Evolutionary conservation across 2,797 vertebrate genomes (phyloP), one percentile per base, ranked within the genome.

Genomic region (Alectoris magna): DNA sequence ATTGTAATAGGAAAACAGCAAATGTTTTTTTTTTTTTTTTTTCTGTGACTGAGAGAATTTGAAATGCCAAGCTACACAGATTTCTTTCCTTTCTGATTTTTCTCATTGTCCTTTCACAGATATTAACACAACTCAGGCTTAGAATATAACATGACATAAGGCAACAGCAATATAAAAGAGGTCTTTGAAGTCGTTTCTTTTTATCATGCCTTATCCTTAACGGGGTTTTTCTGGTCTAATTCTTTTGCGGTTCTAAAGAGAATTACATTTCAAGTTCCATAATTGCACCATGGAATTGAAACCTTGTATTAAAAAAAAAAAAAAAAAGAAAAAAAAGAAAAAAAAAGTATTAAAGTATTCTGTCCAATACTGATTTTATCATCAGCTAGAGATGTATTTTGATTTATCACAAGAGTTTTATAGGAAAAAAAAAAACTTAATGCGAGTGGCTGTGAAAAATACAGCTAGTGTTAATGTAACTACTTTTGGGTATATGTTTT

Each of bases 231-330:
- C 94, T 97, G 94, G 96, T 98, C 93, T 97, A 97, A 98, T 96
- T 96, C 92, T 92, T 97, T 97, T 96, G 95, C 95, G 43, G 94
- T 97, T 97, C 97, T 95, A 62, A 88, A 75, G 89, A 97, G 93
- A 98, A 98, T 98, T 97, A 77, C 96, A 96, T 98, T 98, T 98
- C 96, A 89, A 94, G 88, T 97, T 96, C 88, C 73, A 70, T 97
- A 98, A 98, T 98, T 97, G 96, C 95, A 97, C 84, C 74, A 75
- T 95, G 96, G 96, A 97, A 97, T 97, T 94, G 96, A 91, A 98
- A 93, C 80, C 92, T 92, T 83, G 56, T 97, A 53, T 67, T 73
- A 59, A 62, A 95, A 95, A 93, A 97, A 96, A 95, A 95, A 94
- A 94, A 70, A 89, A 91, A 39, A 39, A 97, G 96, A 95, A 95